A percentile compares a stretch with the other conserved stretches of the same genome.
Evolutionary conservation across 2,113 vertebrate genomes (phyloP).

Genomic region (Macrotis lagotis): DNA sequence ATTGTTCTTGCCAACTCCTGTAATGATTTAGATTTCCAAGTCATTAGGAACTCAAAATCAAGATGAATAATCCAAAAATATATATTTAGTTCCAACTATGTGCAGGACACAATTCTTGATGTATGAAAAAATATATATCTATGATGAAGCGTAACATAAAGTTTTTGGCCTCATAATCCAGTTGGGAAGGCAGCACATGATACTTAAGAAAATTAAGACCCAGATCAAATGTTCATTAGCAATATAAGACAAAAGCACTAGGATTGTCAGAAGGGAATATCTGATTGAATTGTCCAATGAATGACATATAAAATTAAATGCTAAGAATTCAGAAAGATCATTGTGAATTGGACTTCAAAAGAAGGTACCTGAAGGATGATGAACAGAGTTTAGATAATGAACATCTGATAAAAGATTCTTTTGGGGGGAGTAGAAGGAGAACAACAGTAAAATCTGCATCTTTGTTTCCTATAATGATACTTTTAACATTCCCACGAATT

Average conservation of each 20-base stretch:
- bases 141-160: neutral
- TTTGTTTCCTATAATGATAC: neutral
- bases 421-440: neutral
- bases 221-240: neutral
- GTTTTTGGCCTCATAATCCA: neutral
- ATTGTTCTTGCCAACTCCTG: neutral
- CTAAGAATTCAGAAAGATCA: neutral
- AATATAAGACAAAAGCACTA: neutral
- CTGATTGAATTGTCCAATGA: neutral
- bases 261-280: neutral
- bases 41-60: neutral
- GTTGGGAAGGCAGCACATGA: neutral
- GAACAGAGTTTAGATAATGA: neutral
- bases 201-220: neutral
- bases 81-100: neutral
- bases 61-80: neutral
- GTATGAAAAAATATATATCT: neutral
- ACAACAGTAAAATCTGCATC: neutral
- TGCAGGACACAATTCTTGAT: neutral
- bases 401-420: neutral
- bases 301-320: neutral
- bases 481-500: slow-evolving; percentile 9
- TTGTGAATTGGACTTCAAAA: neutral
- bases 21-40: neutral
- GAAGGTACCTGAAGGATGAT: neutral